phyloP scores from a whole-genome alignment of 2,113 vertebrate genomes.

The Numenius arquata region DNA sequence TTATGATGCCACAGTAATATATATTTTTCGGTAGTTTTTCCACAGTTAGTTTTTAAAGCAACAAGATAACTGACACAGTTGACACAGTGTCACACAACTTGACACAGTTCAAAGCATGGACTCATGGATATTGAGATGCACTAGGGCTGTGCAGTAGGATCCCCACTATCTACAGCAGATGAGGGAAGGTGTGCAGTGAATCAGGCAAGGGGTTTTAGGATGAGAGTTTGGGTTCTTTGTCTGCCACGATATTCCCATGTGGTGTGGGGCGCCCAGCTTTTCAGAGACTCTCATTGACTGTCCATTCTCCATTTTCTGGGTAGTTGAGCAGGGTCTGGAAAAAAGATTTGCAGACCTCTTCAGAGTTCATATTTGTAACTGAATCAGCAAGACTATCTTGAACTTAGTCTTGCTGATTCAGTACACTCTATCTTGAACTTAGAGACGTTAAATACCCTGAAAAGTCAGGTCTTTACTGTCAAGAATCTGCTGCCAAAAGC shows the following conservation, averaged over 20 bases:
- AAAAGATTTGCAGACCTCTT: not conserved
- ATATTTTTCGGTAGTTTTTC: not conserved
- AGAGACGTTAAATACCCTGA: not conserved
- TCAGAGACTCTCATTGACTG: not conserved
- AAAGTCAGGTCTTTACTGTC: not conserved
- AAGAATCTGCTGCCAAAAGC: not conserved
- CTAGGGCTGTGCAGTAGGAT: not conserved
- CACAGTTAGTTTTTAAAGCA: not conserved
- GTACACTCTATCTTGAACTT: not conserved
- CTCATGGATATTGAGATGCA: not conserved
- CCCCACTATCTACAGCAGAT: not conserved
- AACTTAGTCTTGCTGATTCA: too few species aligned
- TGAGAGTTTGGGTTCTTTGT: not conserved
- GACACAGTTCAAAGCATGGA: not conserved
- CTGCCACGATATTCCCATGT: not conserved
- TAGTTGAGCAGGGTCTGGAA: not conserved
- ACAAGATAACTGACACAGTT: too few species aligned
- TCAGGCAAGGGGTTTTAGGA: not conserved
- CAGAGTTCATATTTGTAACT: not conserved
- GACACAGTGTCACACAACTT: not conserved
- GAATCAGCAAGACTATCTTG: not conserved
- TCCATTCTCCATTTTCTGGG: not conserved
- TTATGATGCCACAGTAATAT: not conserved
- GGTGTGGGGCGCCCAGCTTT: not conserved
- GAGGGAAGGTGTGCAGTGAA: not conserved